Evolutionary conservation across 2,888 invertebrate species (phyloP), one percentile per base, ranked within the genome.

Genomic region (Cryptocheilus praepositus): DNA sequence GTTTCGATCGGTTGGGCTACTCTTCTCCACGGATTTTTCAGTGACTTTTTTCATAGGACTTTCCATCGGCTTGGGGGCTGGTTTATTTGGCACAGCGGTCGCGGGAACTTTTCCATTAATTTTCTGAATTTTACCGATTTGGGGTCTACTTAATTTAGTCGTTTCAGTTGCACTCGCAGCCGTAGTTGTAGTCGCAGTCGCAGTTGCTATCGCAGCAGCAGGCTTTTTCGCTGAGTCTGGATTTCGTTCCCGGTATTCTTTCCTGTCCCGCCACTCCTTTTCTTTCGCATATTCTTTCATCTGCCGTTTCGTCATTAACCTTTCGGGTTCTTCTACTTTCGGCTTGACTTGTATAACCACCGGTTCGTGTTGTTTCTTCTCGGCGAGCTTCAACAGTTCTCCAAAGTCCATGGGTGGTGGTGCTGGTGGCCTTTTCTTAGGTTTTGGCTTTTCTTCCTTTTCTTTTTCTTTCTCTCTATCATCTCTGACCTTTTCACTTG

Each of bases 311-410:
- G 96, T 96, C 90, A 96, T 92, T 13, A 93, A 90, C 52, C 95
- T 91, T 75, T 95, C 95, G 0, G 92, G 90, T 67, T 93, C 86
- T 75, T 91, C 88, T 59, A 88, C 84, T 70, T 90, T 89, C 45
- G 83, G 83, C 62, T 88, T 88, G 21, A 89, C 86, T 75, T 92
- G 91, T 65, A 93, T 88, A 28, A 93, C 91, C 1, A 96, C 86
- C 0, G 96, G 96, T 84, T 96, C 95, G 85, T 92, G 91, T 75
- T 96, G 96, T 84, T 96, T 96, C 83, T 95, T 92, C 78, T 94
- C 95, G 0, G 96, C 96, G 7, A 96, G 89, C 88, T 95, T 95
- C 2, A 97, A 87, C 21, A 97, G 86, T 65, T 95, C 93, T 79
- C 92, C 91, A 84, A 96, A 97, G 87, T 95, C 94, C 87, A 96